phyloP scores from a whole-genome alignment of 2,888 invertebrate genomes.

The Drosophila paracracens region DNA sequence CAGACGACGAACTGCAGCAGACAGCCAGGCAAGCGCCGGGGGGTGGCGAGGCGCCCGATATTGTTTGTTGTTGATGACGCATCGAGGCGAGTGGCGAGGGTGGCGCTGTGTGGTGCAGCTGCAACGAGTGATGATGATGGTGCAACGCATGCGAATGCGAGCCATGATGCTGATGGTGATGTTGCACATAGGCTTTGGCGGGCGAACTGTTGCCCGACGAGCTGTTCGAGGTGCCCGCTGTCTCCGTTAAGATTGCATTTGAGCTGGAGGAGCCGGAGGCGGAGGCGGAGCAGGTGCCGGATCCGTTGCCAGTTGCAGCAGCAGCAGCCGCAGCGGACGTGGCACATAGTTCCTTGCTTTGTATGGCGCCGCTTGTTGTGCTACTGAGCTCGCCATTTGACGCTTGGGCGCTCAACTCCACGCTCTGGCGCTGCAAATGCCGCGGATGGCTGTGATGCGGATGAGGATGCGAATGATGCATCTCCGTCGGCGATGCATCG shows the following conservation, averaged over 20 bases:
- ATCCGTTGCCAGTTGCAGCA: neutral
- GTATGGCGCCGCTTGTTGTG: constrained; percentile 10
- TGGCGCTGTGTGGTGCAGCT: constrained; percentile 72
- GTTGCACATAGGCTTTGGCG: constrained; percentile 54
- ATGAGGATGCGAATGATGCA: constrained; percentile 44
- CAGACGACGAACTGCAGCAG: constrained; percentile 55
- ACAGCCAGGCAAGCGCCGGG: constrained; percentile 47
- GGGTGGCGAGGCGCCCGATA: constrained; percentile 36
- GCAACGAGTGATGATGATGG: constrained; percentile 67
- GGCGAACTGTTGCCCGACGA: constrained; percentile 62
- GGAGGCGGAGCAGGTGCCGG: neutral
- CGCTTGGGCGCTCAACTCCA: constrained; percentile 49
- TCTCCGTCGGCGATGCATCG: constrained; percentile 60
- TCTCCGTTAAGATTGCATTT: constrained; percentile 17
- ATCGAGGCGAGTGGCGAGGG: constrained; percentile 66
- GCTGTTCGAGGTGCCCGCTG: constrained; percentile 47
- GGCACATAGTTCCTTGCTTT: constrained; percentile 7
- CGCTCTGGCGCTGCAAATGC: constrained; percentile 64
- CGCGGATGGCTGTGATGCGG: constrained; percentile 46
- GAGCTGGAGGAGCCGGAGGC: constrained; percentile 3
- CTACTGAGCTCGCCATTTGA: constrained; percentile 22
- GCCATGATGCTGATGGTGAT: constrained; percentile 64
- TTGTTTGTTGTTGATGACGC: constrained; percentile 59
- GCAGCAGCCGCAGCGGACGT: constrained; percentile 8
- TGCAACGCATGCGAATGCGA: constrained; percentile 46